These are phyloP conservation scores for Drosophila serrata DNA, from an alignment of 1,140 invertebrate species.

Conservation along the genomic window DNA sequence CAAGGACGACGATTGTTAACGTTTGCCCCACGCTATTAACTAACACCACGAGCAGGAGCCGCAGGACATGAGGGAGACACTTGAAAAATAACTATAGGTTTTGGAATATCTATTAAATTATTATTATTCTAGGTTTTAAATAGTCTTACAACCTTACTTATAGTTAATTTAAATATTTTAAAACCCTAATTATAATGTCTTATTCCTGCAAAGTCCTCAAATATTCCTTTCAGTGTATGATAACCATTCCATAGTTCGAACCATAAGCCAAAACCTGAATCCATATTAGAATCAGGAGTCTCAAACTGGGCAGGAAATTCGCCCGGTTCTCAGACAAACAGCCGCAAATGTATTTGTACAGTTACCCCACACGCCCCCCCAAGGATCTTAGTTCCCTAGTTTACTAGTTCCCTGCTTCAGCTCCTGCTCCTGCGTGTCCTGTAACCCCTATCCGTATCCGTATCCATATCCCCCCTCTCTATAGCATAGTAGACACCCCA, in stretches of 20 bases:
- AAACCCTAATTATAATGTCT: neutral
- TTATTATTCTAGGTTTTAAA: neutral
- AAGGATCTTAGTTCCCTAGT: neutral
- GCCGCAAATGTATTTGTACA: constrained; percentile 71
- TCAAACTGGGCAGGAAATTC: constrained; percentile 28
- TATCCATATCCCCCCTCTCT: constrained; percentile 2
- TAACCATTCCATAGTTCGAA: neutral
- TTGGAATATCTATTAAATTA: too few species aligned
- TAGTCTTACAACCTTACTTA: neutral
- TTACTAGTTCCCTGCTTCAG: neutral
- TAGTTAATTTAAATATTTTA: neutral
- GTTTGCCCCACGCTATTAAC: constrained; percentile 44
- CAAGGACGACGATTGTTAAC: constrained; percentile 45
- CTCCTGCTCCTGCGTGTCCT: constrained; percentile 4
- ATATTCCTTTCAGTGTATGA: constrained; percentile 1
- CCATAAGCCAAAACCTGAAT: constrained; percentile 14
- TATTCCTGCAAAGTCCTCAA: too few species aligned
- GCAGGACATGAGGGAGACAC: constrained; percentile 7
- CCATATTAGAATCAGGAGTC: constrained; percentile 16
- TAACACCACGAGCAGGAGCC: constrained; percentile 21
- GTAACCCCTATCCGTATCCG: constrained; percentile 12
- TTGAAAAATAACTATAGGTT: neutral
- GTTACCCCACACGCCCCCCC: constrained; percentile 2
- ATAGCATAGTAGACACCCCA: constrained; percentile 7
- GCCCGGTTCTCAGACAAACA: constrained; percentile 50